Evolutionary conservation across 2,797 vertebrate genomes (phyloP).

Genomic region (Amphiprion clarkii): DNA sequence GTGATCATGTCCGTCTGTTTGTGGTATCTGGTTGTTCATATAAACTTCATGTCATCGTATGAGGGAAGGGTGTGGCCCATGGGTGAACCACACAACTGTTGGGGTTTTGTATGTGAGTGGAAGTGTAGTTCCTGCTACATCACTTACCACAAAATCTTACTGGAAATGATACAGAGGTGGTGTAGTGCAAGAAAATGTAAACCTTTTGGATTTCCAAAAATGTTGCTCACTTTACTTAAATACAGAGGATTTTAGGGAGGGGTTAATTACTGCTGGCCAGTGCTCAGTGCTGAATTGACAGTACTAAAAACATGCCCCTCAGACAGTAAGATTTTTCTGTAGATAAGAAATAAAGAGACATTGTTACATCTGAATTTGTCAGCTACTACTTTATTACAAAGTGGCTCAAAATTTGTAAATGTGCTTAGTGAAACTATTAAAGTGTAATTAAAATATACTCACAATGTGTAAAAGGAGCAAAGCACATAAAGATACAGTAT

Average conservation of each 20-base stretch:
- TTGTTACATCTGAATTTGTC: neutral
- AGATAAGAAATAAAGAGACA: neutral
- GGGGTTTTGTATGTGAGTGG: neutral
- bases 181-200: neutral
- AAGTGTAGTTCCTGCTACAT: too few species aligned
- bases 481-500: too few species aligned
- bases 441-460: too few species aligned
- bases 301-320: neutral
- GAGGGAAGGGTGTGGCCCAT: constrained; percentile 65
- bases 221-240: constrained; percentile 12
- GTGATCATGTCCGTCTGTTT: constrained; percentile 7
- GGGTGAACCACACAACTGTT: neutral
- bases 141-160: neutral
- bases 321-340: too few species aligned
- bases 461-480: neutral
- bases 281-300: constrained; percentile 1
- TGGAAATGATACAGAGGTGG: neutral
- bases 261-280: constrained; percentile 21
- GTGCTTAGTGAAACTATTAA: neutral
- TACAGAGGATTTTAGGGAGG: constrained; percentile 38
- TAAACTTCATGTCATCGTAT: constrained; percentile 1
- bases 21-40: neutral
- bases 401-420: neutral
- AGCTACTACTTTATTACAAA: neutral
- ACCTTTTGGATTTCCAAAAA: constrained; percentile 11